Conservation (phyloP, 2,888 invertebrate genomes). For the Ctena decussata region DNA sequence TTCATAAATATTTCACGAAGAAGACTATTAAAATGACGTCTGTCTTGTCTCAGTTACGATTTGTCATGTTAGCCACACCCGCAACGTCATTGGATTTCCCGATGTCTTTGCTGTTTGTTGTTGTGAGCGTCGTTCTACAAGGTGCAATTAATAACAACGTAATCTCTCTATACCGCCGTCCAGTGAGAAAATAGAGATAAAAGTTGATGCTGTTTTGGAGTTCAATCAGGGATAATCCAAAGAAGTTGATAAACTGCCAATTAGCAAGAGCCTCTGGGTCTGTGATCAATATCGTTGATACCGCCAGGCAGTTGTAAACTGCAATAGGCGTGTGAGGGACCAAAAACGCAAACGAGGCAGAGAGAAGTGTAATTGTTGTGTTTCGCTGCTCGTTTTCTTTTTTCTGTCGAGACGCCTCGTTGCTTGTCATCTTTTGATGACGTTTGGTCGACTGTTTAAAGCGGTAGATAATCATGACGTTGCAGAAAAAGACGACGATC, state of each 20-base stretch:
- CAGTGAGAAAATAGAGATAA: neutral
- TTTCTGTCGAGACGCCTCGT: neutral
- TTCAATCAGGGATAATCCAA: neutral
- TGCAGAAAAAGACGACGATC: neutral
- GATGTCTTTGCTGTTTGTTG: too few species aligned
- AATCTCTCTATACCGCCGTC: neutral
- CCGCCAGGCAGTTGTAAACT: neutral
- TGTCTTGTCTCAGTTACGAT: too few species aligned
- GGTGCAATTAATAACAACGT: too few species aligned
- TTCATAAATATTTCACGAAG: too few species aligned
- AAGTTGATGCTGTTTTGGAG: neutral
- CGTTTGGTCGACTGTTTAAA: neutral
- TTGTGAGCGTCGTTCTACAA: too few species aligned
- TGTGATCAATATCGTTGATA: neutral
- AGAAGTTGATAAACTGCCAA: neutral
- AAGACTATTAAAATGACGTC: too few species aligned
- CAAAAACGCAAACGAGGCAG: neutral
- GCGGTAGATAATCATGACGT: neutral
- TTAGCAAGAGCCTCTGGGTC: neutral
- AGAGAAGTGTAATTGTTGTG: neutral
- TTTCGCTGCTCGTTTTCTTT: neutral
- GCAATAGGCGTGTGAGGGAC: neutral
- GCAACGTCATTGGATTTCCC: too few species aligned
- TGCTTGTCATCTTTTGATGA: neutral
- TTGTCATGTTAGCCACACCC: too few species aligned